These are phyloP conservation scores for Drosophila virilis DNA, from an alignment of 1,140 invertebrate species.

Conservation along the genomic window DNA sequence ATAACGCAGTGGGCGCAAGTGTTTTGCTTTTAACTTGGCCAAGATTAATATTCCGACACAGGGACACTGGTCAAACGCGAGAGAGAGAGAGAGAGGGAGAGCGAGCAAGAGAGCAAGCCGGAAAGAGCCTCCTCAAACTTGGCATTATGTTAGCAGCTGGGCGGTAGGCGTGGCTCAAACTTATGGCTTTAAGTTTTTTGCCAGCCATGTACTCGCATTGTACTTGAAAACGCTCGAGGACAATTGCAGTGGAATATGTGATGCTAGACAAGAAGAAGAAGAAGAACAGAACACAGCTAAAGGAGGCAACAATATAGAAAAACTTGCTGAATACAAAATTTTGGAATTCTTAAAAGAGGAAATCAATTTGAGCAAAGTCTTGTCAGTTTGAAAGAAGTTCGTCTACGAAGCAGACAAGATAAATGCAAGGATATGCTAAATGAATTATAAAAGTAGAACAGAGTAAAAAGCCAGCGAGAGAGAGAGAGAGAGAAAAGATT, in stretches of 20 bases:
- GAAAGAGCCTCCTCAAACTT: neutral
- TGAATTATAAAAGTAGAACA: neutral
- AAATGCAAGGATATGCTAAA: no score
- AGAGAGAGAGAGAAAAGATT: no score
- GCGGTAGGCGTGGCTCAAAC: constrained; percentile 49
- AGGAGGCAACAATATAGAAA: neutral
- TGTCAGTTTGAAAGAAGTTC: constrained; percentile 10
- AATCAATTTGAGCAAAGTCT: constrained; percentile 36
- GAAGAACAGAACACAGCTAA: neutral
- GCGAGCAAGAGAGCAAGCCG: constrained; percentile 1
- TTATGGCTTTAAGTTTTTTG: constrained; percentile 60
- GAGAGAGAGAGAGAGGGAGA: neutral
- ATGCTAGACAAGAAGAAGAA: neutral
- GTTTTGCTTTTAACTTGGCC: constrained; percentile 69
- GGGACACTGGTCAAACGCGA: constrained; percentile 36
- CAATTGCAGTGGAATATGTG: constrained; percentile 35
- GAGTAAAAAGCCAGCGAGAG: neutral
- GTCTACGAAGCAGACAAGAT: neutral
- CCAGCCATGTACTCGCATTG: constrained; percentile 1
- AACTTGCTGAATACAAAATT: constrained; percentile 22
- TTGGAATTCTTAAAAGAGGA: constrained; percentile 4
- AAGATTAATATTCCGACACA: constrained; percentile 50
- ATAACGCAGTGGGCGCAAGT: constrained; percentile 68
- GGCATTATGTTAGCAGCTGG: constrained; percentile 55
- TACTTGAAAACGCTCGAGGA: constrained; percentile 2